Base-by-base conservation (phyloP, 1,140 invertebrate species). In the Drosophila bifasciata region DNA sequence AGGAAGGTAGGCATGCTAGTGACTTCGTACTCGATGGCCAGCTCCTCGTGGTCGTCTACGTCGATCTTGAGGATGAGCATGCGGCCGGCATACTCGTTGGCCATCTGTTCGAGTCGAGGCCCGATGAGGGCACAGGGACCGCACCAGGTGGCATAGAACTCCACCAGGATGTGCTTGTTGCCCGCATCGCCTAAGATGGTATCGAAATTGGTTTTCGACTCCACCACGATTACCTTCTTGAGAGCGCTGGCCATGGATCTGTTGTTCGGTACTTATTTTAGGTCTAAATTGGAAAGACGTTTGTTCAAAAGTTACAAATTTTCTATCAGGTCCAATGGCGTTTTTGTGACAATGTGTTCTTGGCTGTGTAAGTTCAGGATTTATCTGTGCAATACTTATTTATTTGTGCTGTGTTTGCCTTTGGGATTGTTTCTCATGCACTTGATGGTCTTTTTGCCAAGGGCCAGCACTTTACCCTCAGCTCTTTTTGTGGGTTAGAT, bases 101-200 rank as follows among this genome's bases (percentile, higher is more conserved):
- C 93, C 19, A 96, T 86, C 84, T 95, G 94, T 75, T 96, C 95
- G 7, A 96, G 90, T 72, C 94, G 95, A 0, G 97, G 97, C 1
- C 95, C 94, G 90, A 99, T 99, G 91, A 95, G 93, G 90, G 96
- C 97, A 92, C 98, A 99, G 0, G 98, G 98, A 1, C 97, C 98
- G 92, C 96, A 97, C 96, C 96, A 97, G 11, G 94, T 74, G 39
- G 89, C 89, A 73, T 52, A 90, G 58, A 90, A 90, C 89, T 98
- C 97, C 39, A 99, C 95, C 5, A 99, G 94, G n/a, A 99, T 95
- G 72, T 99, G 92, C 85, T 96, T 96, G 9, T 94, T 93, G 7
- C 96, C 97, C 32, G 97, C 96, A 52, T 95, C 95, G 0, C 92
- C 90, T 36, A 98, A 91, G 84, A 95, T 94, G 39, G 88, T 91